Conservation (phyloP, 2,888 invertebrate genomes). For the Drosophila borealis region DNA sequence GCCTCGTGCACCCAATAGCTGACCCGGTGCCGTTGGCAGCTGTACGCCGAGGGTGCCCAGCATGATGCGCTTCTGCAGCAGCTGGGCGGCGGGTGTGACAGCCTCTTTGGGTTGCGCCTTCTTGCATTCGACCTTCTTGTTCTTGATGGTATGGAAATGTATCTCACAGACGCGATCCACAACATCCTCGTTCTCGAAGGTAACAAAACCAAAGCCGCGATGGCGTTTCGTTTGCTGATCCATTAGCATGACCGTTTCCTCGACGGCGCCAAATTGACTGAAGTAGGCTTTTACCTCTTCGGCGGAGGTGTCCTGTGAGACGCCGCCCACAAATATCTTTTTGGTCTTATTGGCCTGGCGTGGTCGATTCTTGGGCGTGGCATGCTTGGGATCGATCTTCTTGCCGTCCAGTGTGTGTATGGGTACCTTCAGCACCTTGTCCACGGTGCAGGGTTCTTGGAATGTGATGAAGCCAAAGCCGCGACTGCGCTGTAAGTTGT, state of each 20-base stretch:
- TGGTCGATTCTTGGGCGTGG: conserved; percentile 95
- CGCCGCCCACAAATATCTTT: conserved; percentile 96
- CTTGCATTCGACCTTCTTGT: conserved; percentile 96
- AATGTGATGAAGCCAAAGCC: conserved; percentile 97
- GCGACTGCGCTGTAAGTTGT: conserved; percentile 91
- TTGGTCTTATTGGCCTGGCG: conserved; percentile 94
- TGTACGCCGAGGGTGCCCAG: conserved; percentile 89
- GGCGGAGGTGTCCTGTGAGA: conserved; percentile 95
- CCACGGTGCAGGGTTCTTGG: conserved; percentile 95
- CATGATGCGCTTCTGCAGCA: conserved; percentile 89
- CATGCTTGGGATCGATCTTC: conserved; percentile 97
- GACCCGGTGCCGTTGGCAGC: conserved; percentile 87
- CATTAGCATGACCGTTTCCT: conserved; percentile 97
- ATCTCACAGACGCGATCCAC: conserved; percentile 97
- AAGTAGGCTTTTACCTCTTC: conserved; percentile 96
- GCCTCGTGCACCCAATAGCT: conserved; percentile 84
- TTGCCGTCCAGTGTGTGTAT: conserved; percentile 96
- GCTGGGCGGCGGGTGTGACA: conserved; percentile 90
- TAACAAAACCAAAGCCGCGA: conserved; percentile 96
- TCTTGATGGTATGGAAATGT: conserved; percentile 96
- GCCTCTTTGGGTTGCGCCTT: conserved; percentile 96
- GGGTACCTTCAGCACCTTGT: conserved; percentile 95
- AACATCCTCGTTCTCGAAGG: conserved; percentile 95
- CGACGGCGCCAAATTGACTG: conserved; percentile 95
- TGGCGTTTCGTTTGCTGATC: conserved; percentile 97